Evolutionary conservation across 2,888 invertebrate genomes (phyloP).

Genomic region (Opisthograptis luteolata): DNA sequence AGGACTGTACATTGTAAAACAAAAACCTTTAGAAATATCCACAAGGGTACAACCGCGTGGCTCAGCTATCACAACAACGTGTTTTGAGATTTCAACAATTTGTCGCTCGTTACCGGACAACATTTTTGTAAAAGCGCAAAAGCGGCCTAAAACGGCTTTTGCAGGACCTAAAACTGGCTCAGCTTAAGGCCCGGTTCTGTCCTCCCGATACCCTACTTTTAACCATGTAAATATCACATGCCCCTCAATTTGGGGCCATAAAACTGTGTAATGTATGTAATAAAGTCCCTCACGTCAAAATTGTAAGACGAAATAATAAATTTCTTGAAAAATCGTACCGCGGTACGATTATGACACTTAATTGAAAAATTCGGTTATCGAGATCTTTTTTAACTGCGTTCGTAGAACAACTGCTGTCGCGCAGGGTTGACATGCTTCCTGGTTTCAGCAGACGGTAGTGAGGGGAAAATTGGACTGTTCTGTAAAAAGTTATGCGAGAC

Average conservation of each 20-base stretch:
- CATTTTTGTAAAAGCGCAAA: not conserved
- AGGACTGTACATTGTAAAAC: too few species aligned
- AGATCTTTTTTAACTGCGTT: constrained; percentile 72
- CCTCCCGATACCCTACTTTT: constrained; percentile 57
- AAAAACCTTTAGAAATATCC: too few species aligned
- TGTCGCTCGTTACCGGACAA: constrained; percentile 10
- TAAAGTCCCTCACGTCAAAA: constrained; percentile 19
- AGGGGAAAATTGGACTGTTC: too few species aligned
- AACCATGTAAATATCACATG: constrained; percentile 42
- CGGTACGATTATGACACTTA: constrained; percentile 78
- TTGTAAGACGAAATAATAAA: constrained; percentile 62
- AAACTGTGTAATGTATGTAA: constrained; percentile 28
- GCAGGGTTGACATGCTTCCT: constrained; percentile 53
- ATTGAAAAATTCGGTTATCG: constrained; percentile 80
- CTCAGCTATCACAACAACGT: too few species aligned
- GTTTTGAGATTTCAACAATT: too few species aligned
- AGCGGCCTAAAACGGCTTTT: not conserved
- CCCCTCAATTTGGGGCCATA: constrained; percentile 62
- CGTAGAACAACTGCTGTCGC: constrained; percentile 62
- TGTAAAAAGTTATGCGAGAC: too few species aligned
- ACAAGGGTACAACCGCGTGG: too few species aligned
- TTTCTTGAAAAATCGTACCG: constrained; percentile 61
- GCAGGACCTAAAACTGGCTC: constrained; percentile 11
- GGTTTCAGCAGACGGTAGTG: too few species aligned
- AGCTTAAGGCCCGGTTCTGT: constrained; percentile 40